Evolutionary conservation across 92 coral and sea anemone species (phyloP).

Genomic region (Epizoanthus stellaris): DNA sequence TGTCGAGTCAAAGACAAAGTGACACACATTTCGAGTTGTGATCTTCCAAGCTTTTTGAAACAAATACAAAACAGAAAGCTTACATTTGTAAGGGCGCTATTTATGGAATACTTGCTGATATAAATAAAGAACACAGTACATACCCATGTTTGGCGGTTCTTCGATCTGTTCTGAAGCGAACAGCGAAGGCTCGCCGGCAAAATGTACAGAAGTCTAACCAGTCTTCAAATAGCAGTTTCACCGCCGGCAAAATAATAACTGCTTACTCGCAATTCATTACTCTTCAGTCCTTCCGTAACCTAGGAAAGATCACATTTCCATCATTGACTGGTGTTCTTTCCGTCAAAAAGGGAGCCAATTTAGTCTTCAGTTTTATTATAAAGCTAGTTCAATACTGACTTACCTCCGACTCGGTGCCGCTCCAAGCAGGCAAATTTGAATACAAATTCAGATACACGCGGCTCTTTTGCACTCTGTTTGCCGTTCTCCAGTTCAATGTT

Average conservation of each 20-base stretch:
- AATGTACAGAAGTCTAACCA: constrained; percentile 14
- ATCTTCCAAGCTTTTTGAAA: background rate
- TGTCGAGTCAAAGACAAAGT: constrained; percentile 16
- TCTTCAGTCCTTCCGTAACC: constrained; percentile 20
- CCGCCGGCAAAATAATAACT: background rate
- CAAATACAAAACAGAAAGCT: background rate
- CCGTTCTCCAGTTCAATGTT: background rate
- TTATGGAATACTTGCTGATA: background rate
- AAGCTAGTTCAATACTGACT: too few species aligned
- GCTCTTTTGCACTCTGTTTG: constrained; percentile 21
- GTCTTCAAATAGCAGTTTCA: background rate
- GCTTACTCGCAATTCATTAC: constrained; percentile 3
- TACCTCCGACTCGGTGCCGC: too few species aligned
- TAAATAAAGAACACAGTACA: constrained; percentile 5
- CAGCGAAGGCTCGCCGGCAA: constrained; percentile 33
- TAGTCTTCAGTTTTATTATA: constrained; percentile 7
- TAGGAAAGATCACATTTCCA: constrained; percentile 5
- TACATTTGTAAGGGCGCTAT: background rate
- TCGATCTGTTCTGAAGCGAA: constrained; percentile 22
- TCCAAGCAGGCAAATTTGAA: too few species aligned
- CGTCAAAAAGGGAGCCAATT: constrained; percentile 15
- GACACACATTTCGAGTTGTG: constrained; percentile 17
- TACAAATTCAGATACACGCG: background rate
- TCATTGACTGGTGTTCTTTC: constrained; percentile 1
- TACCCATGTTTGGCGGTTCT: constrained; percentile 43